Base-by-base conservation (phyloP, 2,888 invertebrate genomes). In the Autographa pulchrina region DNA sequence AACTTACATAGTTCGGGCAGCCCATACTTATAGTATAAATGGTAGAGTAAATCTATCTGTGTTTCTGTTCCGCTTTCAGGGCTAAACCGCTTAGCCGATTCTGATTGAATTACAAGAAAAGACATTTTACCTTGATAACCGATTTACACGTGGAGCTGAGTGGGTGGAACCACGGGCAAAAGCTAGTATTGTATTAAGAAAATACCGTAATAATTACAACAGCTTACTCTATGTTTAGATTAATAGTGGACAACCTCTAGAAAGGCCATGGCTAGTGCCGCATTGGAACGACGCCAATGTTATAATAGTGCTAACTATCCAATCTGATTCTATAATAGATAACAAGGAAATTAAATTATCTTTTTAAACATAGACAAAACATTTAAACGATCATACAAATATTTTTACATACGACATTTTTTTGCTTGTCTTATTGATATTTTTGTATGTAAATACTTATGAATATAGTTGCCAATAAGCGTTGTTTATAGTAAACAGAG, bases 261-360 rank as follows among this genome's bases (percentile, higher is more conserved):
- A 87, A 92, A 92, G 95, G 95, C 93, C 95, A 92, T 77, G 90
- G 90, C 88, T 91, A 91, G 89, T 93, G 94, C 94, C 94, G 90
- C 90, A 80, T 92, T 95, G 95, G 95, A 92, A 61, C 74, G 66
- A 25, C 62, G 93, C 95, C 95, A 95, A 90, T 80, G 77, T 85
- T 87, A 83, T 88, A 87, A 86, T 86, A 86, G 65, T 62, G 74
- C 80, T 84, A 80, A 87, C 83, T 82, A 85, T 84, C 74, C 83
- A 75, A 87, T 87, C 80, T 81, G 77, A 85, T 85, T 83, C 85
- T 81, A 81, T 85, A 81, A 88, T 75, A 86, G 69, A 75, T 73
- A 81, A 78, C 61, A 60, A 81, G 81, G 72, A 82, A 77, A 80
- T 82, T 72, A 75, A 75, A 65, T 67, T 35, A 58, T n/a, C 63